Evolutionary conservation across 2,113 vertebrate species (phyloP).

Genomic region (Catagonus wagneri): DNA sequence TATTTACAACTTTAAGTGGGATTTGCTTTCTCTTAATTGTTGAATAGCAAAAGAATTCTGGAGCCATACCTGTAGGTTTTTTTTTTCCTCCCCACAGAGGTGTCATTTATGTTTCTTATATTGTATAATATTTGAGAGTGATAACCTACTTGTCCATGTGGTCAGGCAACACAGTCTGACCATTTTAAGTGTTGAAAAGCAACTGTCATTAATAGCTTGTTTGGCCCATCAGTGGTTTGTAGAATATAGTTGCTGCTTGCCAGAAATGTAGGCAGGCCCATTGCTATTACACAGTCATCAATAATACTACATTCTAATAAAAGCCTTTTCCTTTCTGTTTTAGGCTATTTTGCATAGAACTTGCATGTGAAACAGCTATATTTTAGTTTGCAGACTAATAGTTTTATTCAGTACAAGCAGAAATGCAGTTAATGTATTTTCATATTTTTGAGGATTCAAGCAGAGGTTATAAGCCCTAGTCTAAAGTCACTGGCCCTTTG

Average conservation of each 20-base stretch:
- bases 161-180: conserved; percentile 80
- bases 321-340: conserved; percentile 49
- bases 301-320: conserved; percentile 67
- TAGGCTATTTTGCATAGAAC: background rate
- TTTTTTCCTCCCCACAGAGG: conserved; percentile 55
- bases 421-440: background rate
- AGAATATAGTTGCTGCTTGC: conserved; percentile 72
- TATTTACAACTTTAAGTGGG: conserved; percentile 31
- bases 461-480: background rate
- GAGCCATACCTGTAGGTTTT: conserved; percentile 77
- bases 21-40: conserved; percentile 77
- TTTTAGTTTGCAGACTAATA: conserved; percentile 44
- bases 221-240: conserved; percentile 84
- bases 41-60: conserved; percentile 42
- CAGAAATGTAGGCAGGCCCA: conserved; percentile 62
- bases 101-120: conserved; percentile 76
- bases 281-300: conserved; percentile 69
- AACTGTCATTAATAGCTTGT: conserved; percentile 86
- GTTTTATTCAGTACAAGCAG: background rate
- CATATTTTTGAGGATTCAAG: conserved; percentile 39
- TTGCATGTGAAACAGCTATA: conserved; percentile 47
- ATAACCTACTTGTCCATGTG: conserved; percentile 86
- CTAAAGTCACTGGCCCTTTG: conserved; percentile 19
- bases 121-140: conserved; percentile 78
- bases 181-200: conserved; percentile 81